Conservation (phyloP, 2,888 invertebrate genomes). For the Laspeyria flexula region DNA sequence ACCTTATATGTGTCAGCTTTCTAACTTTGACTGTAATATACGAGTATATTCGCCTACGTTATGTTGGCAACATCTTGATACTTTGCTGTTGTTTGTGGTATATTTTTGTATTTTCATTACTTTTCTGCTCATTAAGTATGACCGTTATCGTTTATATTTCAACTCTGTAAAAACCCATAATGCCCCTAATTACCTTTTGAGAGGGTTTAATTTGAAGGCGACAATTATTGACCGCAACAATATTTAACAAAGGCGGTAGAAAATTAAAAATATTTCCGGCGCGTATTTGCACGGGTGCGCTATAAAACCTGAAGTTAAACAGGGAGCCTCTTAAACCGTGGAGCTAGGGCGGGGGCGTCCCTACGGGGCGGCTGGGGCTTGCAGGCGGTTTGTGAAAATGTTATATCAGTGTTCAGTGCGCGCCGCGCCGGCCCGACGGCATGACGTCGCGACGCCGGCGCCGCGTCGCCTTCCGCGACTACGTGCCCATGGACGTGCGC, state of each 20-base stretch:
- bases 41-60: too few species aligned
- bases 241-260: slow-evolving; percentile 15
- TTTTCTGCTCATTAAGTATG: too few species aligned
- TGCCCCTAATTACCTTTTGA: neutral
- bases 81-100: too few species aligned
- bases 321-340: slow-evolving; percentile 33
- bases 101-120: too few species aligned
- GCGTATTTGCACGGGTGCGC: slow-evolving; percentile 30
- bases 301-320: slow-evolving; percentile 42
- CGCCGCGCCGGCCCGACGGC: slow-evolving; percentile 67
- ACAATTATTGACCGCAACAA: slow-evolving; percentile 12
- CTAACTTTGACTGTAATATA: too few species aligned
- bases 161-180: neutral
- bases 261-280: slow-evolving; percentile 27
- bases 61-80: too few species aligned
- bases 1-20: too few species aligned
- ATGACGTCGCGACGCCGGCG: slow-evolving; percentile 80
- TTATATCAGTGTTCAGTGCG: slow-evolving; percentile 57
- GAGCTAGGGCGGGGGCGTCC: slow-evolving; percentile 33
- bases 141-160: neutral
- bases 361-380: slow-evolving; percentile 33
- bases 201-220: neutral
- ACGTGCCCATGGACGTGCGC: slow-evolving; percentile 78
- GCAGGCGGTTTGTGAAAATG: slow-evolving; percentile 21
- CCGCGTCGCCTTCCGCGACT: slow-evolving; percentile 81